Percentiles rank a stretch among this genome's conserved stretches.
Conservation (phyloP, 2,888 invertebrate genomes). For the Pycnomerus fuliginosus region DNA sequence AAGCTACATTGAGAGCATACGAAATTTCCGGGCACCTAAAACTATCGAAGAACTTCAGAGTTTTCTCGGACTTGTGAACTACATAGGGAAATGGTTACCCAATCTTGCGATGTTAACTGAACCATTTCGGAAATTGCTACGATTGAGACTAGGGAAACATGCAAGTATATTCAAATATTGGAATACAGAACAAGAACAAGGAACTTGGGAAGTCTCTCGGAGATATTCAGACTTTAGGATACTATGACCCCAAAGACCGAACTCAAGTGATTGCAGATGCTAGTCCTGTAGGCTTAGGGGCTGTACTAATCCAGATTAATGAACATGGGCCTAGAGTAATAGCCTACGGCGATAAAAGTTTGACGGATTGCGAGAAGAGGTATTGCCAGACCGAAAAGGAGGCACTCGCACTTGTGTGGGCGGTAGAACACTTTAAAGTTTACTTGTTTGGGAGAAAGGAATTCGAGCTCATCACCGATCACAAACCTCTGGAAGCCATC, state of each 20-base stretch:
- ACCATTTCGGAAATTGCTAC: conserved; percentile 1
- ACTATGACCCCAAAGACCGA: conserved; percentile 28
- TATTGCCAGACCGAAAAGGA: conserved; percentile 46
- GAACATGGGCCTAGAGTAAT: conserved; percentile 29
- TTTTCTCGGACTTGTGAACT: conserved; percentile 40
- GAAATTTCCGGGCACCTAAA: conserved; percentile 29
- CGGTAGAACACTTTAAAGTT: conserved; percentile 36
- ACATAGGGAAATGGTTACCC: conserved; percentile 6
- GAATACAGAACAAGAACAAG: background rate
- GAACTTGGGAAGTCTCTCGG: background rate
- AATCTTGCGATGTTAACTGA: conserved; percentile 6
- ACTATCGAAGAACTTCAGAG: conserved; percentile 32
- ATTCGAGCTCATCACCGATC: conserved; percentile 34
- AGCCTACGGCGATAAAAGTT: conserved; percentile 32
- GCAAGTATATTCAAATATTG: background rate
- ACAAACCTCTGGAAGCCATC: conserved; percentile 43
- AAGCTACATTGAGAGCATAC: conserved; percentile 13
- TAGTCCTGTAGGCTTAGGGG: conserved; percentile 34
- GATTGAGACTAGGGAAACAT: conserved; percentile 2
- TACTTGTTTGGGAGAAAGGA: conserved; percentile 28
- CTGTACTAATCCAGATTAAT: conserved; percentile 31
- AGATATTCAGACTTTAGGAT: conserved; percentile 25
- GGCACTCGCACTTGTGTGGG: conserved; percentile 48
- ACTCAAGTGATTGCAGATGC: conserved; percentile 36
- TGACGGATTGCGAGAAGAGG: conserved; percentile 30